Evolutionary conservation across 1,140 invertebrate species (phyloP), one percentile per base, ranked within the genome.

Genomic region (Lepidurus couesii): DNA sequence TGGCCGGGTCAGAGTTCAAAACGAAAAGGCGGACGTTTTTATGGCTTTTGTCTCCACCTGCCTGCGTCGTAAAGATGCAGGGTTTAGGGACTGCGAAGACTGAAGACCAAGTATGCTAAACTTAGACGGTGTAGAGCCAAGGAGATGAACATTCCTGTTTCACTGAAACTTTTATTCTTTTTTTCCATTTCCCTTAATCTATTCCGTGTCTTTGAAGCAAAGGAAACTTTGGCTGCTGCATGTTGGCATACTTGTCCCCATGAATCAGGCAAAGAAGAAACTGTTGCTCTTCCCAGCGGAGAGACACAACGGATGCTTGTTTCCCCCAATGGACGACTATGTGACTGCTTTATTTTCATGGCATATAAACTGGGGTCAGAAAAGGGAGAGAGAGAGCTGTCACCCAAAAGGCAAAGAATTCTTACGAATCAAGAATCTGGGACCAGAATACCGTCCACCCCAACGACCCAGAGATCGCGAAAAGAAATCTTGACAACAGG

Each of bases 11-110:
- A 65, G 21, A 65, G 53, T 65, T 65, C 53, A 65, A 16, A 65
- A 65, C 53, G 53, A n/a, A 65, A 13, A 65, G 21, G 21, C 53
- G 53, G 53, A 65, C 53, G 53, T 65, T 65, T 65, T 65, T n/a
- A 65, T 65, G 53, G 53, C 53, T 65, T 65, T 65, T 65, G 53
- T 65, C 53, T 65, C 53, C 53, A 65, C 53, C 53, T 65, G 53
- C 53, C 53, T 65, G 6, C 16, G 53, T 65, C 53, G 53, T 65
- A 65, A 65, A 65, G 53, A n/a, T 16, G 53, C 53, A 65, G 21
- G 53, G 6, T 21, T 65, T 65, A 21, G 21, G 21, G 53, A 65
- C 13, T 21, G 53, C 34, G 34, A 34, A 34, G 34, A 65, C 16
- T 21, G 53, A 65, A 65, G 16, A 65, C 53, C 53, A 65, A 65